Evolutionary conservation across 92 coral and sea anemone genomes (phyloP).

Genomic region (Porites divaricata): DNA sequence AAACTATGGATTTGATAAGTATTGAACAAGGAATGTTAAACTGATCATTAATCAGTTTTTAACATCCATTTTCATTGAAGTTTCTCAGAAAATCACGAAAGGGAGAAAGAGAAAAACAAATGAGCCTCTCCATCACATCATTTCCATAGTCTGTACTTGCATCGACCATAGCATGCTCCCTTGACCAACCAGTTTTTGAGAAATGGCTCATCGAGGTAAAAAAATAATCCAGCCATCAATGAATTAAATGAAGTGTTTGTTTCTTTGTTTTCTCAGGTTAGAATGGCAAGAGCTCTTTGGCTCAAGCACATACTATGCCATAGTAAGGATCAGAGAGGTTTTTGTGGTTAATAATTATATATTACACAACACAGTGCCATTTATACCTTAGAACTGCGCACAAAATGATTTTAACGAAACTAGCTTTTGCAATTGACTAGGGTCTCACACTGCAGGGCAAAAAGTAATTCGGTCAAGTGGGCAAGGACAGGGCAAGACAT

Average conservation of each 20-base stretch:
- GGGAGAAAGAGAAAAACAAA: too few relatives aligned
- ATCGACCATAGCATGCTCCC: too few relatives aligned
- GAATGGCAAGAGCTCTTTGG: constrained; percentile 70
- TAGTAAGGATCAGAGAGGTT: constrained; percentile 15
- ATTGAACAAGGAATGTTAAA: too few relatives aligned
- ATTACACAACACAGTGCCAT: neutral
- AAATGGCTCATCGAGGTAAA: too few relatives aligned
- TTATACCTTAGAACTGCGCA: neutral
- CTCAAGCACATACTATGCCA: constrained; percentile 46
- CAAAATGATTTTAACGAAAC: neutral
- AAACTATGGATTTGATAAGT: too few relatives aligned
- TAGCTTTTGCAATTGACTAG: constrained; percentile 2
- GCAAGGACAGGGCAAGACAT: constrained; percentile 3
- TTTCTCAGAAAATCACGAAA: too few relatives aligned
- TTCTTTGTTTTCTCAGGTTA: constrained; percentile 32
- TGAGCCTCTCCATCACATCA: too few relatives aligned
- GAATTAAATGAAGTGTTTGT: neutral
- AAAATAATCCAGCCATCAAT: too few relatives aligned
- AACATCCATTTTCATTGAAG: too few relatives aligned
- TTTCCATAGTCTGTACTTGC: too few relatives aligned
- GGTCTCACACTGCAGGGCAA: neutral
- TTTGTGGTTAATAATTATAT: neutral
- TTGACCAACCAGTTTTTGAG: too few relatives aligned
- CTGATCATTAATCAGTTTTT: too few relatives aligned
- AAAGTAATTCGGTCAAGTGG: neutral